These are phyloP conservation scores for Kryptolebias marmoratus DNA, from an alignment of 2,113 vertebrate genomes.

Conservation along the genomic window DNA sequence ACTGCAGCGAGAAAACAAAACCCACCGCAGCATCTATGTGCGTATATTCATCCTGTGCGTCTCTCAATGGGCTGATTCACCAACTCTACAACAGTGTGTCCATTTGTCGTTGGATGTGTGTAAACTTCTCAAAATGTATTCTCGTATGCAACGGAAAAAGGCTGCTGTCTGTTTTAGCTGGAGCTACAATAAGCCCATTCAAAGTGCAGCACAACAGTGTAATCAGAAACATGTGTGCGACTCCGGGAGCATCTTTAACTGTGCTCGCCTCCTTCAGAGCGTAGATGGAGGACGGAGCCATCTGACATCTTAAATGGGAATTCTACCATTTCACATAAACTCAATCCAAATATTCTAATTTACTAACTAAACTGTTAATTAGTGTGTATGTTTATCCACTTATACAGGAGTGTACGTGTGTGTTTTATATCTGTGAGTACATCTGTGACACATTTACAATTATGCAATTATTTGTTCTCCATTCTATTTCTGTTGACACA, in stretches of 20 bases:
- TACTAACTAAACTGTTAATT: background rate
- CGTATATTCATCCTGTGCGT: background rate
- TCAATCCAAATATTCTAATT: background rate
- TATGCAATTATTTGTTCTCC: too few relatives aligned
- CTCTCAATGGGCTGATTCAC: slow-evolving; percentile 1
- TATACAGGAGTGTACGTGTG: too few relatives aligned
- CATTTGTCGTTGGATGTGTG: slow-evolving; percentile 11
- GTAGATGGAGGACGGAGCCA: slow-evolving; percentile 7
- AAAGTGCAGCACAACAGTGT: slow-evolving; percentile 16
- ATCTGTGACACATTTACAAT: too few relatives aligned
- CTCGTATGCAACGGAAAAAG: slow-evolving; percentile 11
- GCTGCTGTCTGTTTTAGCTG: slow-evolving; percentile 15
- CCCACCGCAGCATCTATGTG: slow-evolving; percentile 22
- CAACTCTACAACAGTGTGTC: background rate
- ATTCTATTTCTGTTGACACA: too few relatives aligned
- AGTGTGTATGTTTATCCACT: too few relatives aligned
- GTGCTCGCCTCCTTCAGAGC: slow-evolving; percentile 26
- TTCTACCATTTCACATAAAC: background rate
- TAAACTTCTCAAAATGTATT: slow-evolving; percentile 10
- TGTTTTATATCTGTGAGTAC: too few relatives aligned
- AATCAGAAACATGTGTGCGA: slow-evolving; percentile 41
- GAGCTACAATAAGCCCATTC: slow-evolving; percentile 49
- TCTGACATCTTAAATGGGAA: background rate
- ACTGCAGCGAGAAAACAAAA: slow-evolving; percentile 43
- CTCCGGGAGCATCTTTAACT: slow-evolving; percentile 21